phyloP scores from a whole-genome alignment of 2,797 vertebrate genomes.

The Novumbra hubbsi region DNA sequence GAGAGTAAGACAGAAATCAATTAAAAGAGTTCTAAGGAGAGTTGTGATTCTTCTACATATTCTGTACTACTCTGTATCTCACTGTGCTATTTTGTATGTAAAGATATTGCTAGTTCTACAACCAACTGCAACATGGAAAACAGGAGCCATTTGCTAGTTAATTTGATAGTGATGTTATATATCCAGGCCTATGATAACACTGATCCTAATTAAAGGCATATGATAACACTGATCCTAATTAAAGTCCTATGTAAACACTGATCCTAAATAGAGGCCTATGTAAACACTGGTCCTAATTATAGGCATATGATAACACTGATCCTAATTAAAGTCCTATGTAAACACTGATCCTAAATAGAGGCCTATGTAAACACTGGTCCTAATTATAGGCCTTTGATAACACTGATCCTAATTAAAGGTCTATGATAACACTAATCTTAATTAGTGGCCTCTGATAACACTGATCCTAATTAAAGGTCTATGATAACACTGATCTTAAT shows the following conservation, averaged over 20 bases:
- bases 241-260: too few species aligned
- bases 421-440: too few species aligned
- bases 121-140: background rate
- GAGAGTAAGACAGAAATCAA: background rate
- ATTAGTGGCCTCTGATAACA: background rate
- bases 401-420: background rate
- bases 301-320: background rate
- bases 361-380: background rate
- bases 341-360: too few species aligned
- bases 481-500: too few species aligned
- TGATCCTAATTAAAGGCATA: background rate
- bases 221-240: background rate
- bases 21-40: constrained; percentile 12
- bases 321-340: too few species aligned
- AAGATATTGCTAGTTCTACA: background rate
- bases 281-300: background rate
- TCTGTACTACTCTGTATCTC: background rate
- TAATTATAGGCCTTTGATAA: background rate
- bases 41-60: background rate
- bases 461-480: background rate
- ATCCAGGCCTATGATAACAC: background rate
- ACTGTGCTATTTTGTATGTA: background rate
- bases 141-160: background rate
- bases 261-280: too few species aligned
- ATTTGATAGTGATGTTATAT: background rate